Conservation (phyloP, 2,113 vertebrate genomes). For the Tautogolabrus adspersus region DNA sequence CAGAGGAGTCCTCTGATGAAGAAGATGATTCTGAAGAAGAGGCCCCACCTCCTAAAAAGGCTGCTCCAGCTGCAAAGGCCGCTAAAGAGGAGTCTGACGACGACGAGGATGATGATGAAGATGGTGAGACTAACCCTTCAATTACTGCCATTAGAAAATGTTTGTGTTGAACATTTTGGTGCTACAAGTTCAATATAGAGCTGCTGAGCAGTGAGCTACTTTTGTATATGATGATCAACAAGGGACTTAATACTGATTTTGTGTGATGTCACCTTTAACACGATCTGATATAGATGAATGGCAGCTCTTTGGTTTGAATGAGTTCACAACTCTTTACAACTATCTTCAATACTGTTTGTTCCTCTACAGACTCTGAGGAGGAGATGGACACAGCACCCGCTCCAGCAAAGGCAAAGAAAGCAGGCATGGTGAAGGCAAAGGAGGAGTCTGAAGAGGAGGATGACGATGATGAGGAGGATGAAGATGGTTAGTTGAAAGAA, state of each 20-base stretch:
- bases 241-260: slow-evolving; percentile 92
- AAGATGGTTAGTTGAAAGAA: slow-evolving; percentile 71
- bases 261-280: slow-evolving; percentile 79
- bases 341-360: neutral
- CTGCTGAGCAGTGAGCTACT: neutral
- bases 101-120: slow-evolving; percentile 73
- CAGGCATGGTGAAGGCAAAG: slow-evolving; percentile 87
- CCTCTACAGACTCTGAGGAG: slow-evolving; percentile 89
- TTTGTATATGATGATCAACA: slow-evolving; percentile 82
- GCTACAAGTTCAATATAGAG: neutral
- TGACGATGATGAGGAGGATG: slow-evolving; percentile 86
- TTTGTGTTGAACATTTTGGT: no score
- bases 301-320: neutral
- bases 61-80: slow-evolving; percentile 67
- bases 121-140: slow-evolving; percentile 16
- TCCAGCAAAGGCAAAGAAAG: slow-evolving; percentile 88
- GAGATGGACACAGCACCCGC: slow-evolving; percentile 90
- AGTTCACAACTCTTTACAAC: accelerated
- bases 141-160: no score
- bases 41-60: slow-evolving; percentile 74
- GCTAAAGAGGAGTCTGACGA: slow-evolving; percentile 82
- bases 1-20: slow-evolving; percentile 77
- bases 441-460: slow-evolving; percentile 88
- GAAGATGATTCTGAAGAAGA: slow-evolving; percentile 85
- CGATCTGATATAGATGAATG: slow-evolving; percentile 78